Base-by-base conservation (phyloP, 2,888 invertebrate species). In the Chromoteleia sp. region DNA sequence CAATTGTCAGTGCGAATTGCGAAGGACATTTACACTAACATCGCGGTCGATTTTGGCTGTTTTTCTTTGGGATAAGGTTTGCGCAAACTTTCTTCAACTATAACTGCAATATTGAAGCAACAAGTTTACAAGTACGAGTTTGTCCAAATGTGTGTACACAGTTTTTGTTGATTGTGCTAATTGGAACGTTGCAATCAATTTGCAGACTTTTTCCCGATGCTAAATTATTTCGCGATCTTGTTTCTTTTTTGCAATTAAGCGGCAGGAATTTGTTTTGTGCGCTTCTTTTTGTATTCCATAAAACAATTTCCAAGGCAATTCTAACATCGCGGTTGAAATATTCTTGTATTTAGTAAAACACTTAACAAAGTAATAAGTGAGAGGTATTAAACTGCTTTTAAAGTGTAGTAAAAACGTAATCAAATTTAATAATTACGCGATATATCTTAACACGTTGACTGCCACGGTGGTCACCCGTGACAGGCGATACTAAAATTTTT, bases 61-160 rank as follows among this genome's bases (percentile, higher is more conserved):
- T 65, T 75, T 65, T 65, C 65, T 67, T 65, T 65, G 14, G 48
- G 19, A 39, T 30, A 67, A 48, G 48, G 21, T 75, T 65, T 21
- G 17, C 14, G 2, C 21, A 65, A 75, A 75, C 36, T 75, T 75
- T 75, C 65, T 65, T 75, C 58, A 75, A 65, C 65, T 75, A 75
- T 75, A 58, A 75, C 58, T 58, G 58, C 75, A 75, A 75, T 75
- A 75, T 75, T 67, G 58, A 52, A 67, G 75, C 65, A 75, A 75
- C 75, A 75, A 75, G 65, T 75, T 75, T 58, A 30, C 58, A 65
- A 65, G 52, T 45, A 15, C 59, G 43, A 36, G 52, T 29, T 43
- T 5, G 39, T 17, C 14, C 39, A 48, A 59, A 74, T 74, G 56
- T 43, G 63, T 65, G 36, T 39, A 39, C 36, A 29, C 29, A 45